A percentile compares a stretch with the other conserved stretches of the same genome.
These are phyloP conservation scores for Tolmerus cingulatus DNA, from an alignment of 2,888 invertebrate genomes.

Conservation along the genomic window DNA sequence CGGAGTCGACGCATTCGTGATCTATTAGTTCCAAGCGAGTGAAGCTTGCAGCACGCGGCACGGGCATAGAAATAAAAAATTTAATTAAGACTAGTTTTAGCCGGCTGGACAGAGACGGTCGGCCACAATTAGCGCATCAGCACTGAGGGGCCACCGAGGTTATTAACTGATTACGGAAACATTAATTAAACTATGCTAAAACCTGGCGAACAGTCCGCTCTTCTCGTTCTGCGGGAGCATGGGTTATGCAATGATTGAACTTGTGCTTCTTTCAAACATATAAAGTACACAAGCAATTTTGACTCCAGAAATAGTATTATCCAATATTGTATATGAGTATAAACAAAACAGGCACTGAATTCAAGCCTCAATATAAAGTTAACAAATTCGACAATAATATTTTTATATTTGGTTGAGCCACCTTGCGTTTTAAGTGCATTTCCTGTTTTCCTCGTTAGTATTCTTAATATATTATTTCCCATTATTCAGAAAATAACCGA, in stretches of 20 bases:
- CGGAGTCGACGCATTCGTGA: slow-evolving; percentile 1
- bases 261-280: background rate
- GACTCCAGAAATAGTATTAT: no score
- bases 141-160: background rate
- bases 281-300: no score
- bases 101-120: slow-evolving; percentile 16
- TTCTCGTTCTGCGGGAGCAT: background rate
- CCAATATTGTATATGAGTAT: no score
- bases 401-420: no score
- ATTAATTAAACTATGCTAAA: slow-evolving; percentile 34
- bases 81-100: slow-evolving; percentile 32
- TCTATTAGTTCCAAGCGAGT: slow-evolving; percentile 32
- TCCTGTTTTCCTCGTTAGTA: no score
- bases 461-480: no score
- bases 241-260: background rate
- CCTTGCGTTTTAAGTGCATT: no score
- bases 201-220: background rate
- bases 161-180: slow-evolving; percentile 44
- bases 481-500: no score
- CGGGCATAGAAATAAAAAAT: slow-evolving; percentile 25
- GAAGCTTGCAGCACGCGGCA: slow-evolving; percentile 37
- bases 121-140: slow-evolving; percentile 8
- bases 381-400: no score
- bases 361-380: no score
- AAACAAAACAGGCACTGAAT: no score